Evolutionary conservation across 1,140 invertebrate species (phyloP), one percentile per base, ranked within the genome.

Genomic region (Geopemphigus sp.): DNA sequence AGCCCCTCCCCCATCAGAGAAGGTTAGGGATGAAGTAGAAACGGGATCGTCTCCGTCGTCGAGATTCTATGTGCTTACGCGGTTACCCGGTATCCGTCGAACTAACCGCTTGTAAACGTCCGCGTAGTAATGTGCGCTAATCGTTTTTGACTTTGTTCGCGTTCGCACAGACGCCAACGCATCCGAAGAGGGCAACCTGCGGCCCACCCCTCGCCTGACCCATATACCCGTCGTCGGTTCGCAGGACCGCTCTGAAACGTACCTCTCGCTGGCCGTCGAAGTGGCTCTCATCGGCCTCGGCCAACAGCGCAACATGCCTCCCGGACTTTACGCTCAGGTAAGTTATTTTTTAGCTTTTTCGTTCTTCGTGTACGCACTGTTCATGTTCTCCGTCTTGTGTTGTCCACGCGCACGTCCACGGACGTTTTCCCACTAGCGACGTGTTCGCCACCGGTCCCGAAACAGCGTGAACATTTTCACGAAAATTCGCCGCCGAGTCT

Each of bases 291-390:
- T 91, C n/a, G 90, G 92, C 1, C 85, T 95, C 19, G 92, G 92
- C 1, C 91, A 94, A 83, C 92, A 94, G 84, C 85, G 93, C 76
- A 89, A 92, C 82, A 90, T 94, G 88, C 93, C 93, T 1, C 87
- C 89, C 39, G 92, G 93, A 15, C 85, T 93, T 5, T 94, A 94
- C 85, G 91, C 92, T 70, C 93, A 94, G 85, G 90, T 87, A 84
- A 22, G n/a, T 66, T 66, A 15, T n/a, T n/a, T n/a, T 45, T 12
- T n/a, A 32, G 61, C n/a, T 64, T 32, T 10, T 24, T n/a, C n/a
- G n/a, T n/a, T 14, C 1, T 59, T 8, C 32, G 32, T 5, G 17
- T 4, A 54, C 47, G 14, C 47, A 4, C 3, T 39, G 8, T 39
- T 39, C 8, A 4, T 39, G 32, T 39, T n/a, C n/a, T n/a, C n/a